Percentiles rank a stretch among this genome's conserved stretches.
Conservation (phyloP, 1,140 invertebrate genomes). For the Littorina saxatilis region DNA sequence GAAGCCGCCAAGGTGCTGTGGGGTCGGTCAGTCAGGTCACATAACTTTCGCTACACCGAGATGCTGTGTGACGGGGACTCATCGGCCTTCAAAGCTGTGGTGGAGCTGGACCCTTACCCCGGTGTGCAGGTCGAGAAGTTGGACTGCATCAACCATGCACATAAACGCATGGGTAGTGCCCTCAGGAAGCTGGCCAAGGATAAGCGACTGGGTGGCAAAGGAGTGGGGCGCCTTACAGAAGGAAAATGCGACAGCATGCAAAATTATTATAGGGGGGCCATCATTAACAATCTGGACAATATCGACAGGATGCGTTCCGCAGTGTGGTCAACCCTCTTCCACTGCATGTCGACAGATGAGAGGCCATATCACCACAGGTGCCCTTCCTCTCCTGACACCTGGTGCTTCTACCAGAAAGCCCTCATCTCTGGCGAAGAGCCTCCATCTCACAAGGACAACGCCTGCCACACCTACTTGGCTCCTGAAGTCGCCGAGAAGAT, state of each 20-base stretch:
- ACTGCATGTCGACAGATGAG: constrained; percentile 25
- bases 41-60: too few species aligned
- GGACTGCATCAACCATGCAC: too few species aligned
- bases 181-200: too few species aligned
- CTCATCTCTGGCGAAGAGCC: neutral
- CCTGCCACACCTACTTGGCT: too few species aligned
- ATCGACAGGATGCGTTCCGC: constrained; percentile 22
- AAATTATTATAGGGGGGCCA: neutral
- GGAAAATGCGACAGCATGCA: neutral
- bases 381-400: constrained; percentile 13
- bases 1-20: too few species aligned
- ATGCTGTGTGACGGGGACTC: too few species aligned
- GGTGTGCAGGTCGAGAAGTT: too few species aligned
- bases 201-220: neutral
- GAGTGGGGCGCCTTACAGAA: neutral
- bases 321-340: constrained; percentile 26
- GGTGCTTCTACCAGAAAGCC: constrained; percentile 43
- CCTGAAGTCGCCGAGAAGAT: too few species aligned
- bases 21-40: too few species aligned
- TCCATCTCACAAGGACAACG: neutral
- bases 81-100: too few species aligned
- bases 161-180: too few species aligned
- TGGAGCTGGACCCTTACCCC: too few species aligned
- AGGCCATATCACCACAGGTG: constrained; percentile 17
- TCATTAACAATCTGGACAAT: neutral